Base-by-base conservation (phyloP, 2,888 invertebrate genomes). In the Chloroclystis v-ata region DNA sequence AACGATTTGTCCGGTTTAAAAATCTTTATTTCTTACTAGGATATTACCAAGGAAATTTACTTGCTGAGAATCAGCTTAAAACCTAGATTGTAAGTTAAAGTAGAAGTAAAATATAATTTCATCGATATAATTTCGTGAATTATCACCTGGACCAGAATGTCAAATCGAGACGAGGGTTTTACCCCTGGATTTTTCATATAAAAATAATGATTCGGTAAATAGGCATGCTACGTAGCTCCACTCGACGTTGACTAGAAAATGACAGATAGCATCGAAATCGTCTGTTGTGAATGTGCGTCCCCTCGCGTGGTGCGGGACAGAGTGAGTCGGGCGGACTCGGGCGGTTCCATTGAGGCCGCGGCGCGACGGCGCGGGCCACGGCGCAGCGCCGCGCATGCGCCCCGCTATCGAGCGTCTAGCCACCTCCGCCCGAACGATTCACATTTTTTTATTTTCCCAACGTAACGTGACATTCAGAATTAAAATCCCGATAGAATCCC, bases 371-470 rank as follows among this genome's bases (percentile, higher is more conserved):
- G 78, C 75, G 73, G 54, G 52, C 55, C 59, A 57, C 56, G 83
- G 80, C 81, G 78, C 80, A 60, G 67, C 69, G 68, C 68, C 81
- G 72, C 87, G 85, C 84, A 80, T 62, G 87, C 86, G 85, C 82
- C 70, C 75, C 63, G 53, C 75, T 87, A 87, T 87, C 85, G 87
- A 87, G 75, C 87, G 84, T 81, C 82, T 84, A 79, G 80, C 72
- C 78, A 75, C 11, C 76, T 81, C 83, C 82, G 69, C 82, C 78
- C 80, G 77, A 76, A 67, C 63, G 58, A 64, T 70, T 72, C 78
- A 75, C 73, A 77, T 74, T 82, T 82, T 82, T 82, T 79, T 84
- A 81, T 81, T 83, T 82, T 79, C 76, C 76, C 72, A 72, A 70
- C 74, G 72, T 73, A 75, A 68, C 64, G 69, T 69, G 69, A 68